Percentiles rank a stretch among this genome's conserved stretches.
Evolutionary conservation across 2,888 invertebrate species (phyloP).

Genomic region (Papilio gigon): DNA sequence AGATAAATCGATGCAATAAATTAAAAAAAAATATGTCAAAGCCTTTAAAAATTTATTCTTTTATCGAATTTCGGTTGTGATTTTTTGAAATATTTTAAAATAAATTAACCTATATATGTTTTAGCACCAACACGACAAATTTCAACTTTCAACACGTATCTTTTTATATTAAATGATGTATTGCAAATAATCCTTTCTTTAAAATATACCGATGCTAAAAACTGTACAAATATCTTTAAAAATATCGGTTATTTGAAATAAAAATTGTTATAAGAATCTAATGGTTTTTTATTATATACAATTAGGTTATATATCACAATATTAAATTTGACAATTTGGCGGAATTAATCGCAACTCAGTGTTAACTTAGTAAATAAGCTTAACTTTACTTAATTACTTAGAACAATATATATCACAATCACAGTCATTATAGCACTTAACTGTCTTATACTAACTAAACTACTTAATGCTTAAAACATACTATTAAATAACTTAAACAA

Average conservation of each 20-base stretch:
- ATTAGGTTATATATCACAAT: slow-evolving; percentile 38
- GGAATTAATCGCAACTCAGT: slow-evolving; percentile 12
- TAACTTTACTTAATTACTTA: slow-evolving; percentile 35
- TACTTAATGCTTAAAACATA: no score
- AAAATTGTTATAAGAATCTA: slow-evolving; percentile 5
- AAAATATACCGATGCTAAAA: not conserved
- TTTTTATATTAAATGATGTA: no score
- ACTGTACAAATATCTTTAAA: not conserved
- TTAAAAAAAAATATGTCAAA: no score
- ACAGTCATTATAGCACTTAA: slow-evolving; percentile 37
- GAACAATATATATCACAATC: slow-evolving; percentile 36
- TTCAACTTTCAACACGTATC: no score
- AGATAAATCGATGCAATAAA: no score
- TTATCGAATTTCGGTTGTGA: slow-evolving; percentile 5
- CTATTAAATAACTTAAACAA: not conserved
- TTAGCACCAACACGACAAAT: no score
- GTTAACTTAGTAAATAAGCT: no score
- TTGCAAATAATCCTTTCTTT: no score
- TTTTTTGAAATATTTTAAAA: not conserved
- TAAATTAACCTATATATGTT: no score
- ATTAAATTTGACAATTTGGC: slow-evolving; percentile 27
- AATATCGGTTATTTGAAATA: not conserved
- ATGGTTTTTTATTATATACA: slow-evolving; percentile 34
- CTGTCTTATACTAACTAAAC: not conserved
- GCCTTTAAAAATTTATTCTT: not conserved